phyloP scores from a whole-genome alignment of 2,888 invertebrate genomes.

The Pegoplata infirma region DNA sequence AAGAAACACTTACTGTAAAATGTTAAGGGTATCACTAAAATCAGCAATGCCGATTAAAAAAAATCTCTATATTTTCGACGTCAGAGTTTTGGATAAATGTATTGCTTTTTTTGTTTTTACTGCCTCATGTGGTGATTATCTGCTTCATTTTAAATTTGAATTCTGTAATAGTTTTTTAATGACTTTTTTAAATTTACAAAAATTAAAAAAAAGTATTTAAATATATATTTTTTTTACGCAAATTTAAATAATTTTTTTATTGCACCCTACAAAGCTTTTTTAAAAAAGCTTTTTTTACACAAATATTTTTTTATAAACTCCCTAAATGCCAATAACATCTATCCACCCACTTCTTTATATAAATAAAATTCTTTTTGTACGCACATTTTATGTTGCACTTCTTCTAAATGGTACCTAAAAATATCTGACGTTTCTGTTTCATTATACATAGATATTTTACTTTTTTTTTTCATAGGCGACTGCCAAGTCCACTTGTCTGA shows the following conservation, averaged over 20 bases:
- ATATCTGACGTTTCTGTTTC: neutral
- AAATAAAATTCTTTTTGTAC: neutral
- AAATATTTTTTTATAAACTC: neutral
- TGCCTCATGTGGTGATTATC: neutral
- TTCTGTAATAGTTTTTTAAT: too few species aligned
- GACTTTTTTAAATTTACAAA: too few species aligned
- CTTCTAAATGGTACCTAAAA: neutral
- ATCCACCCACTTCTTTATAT: neutral
- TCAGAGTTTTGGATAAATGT: neutral
- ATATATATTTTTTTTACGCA: neutral
- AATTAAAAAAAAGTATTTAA: neutral
- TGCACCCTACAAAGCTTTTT: neutral
- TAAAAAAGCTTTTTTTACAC: neutral
- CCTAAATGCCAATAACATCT: neutral
- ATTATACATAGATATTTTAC: too few species aligned
- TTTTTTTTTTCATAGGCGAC: constrained; percentile 52
- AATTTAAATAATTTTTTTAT: neutral
- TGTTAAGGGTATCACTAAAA: too few species aligned
- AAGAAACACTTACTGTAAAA: too few species aligned
- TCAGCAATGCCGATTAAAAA: too few species aligned
- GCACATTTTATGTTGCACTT: neutral
- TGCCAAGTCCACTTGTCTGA: constrained; percentile 62
- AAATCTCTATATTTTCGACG: too few species aligned
- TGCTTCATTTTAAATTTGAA: neutral
- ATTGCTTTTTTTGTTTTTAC: neutral